Evolutionary conservation across 2,113 vertebrate species (phyloP).

Genomic region (Carlito syrichta): DNA sequence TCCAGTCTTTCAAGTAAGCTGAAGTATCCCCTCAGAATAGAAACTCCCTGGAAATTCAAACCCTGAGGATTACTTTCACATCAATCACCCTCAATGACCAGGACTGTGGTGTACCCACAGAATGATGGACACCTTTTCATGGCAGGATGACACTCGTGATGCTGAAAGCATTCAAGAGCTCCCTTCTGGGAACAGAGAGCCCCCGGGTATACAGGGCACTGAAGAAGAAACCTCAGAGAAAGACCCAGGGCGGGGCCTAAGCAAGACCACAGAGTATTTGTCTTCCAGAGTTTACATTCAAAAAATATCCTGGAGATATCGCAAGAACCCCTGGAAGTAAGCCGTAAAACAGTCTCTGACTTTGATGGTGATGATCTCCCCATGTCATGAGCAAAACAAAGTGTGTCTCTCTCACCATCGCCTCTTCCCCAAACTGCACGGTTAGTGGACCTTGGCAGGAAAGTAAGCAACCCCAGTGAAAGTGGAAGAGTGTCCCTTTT

Average conservation of each 20-base stretch:
- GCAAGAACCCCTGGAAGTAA: rapidly evolving
- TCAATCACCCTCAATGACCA: background rate
- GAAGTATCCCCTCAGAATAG: background rate
- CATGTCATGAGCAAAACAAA: background rate
- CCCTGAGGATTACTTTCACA: rapidly evolving
- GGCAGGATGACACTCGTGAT: no score
- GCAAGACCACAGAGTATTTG: rapidly evolving
- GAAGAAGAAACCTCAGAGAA: background rate
- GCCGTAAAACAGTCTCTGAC: rapidly evolving
- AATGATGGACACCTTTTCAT: background rate
- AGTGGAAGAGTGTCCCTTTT: background rate
- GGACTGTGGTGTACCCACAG: background rate
- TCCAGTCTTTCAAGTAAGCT: background rate
- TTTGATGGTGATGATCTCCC: background rate
- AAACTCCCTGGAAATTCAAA: background rate
- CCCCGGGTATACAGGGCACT: background rate
- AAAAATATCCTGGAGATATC: background rate
- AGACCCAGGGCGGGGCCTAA: background rate
- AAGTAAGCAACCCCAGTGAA: background rate
- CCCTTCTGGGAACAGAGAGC: background rate
- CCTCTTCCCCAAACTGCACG: background rate
- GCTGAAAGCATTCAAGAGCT: background rate
- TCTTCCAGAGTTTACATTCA: background rate
- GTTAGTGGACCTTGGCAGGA: background rate
- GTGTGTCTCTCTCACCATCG: background rate